These are phyloP conservation scores for Ostrea denselamellosa DNA, from an alignment of 1,140 invertebrate species.

Conservation along the genomic window DNA sequence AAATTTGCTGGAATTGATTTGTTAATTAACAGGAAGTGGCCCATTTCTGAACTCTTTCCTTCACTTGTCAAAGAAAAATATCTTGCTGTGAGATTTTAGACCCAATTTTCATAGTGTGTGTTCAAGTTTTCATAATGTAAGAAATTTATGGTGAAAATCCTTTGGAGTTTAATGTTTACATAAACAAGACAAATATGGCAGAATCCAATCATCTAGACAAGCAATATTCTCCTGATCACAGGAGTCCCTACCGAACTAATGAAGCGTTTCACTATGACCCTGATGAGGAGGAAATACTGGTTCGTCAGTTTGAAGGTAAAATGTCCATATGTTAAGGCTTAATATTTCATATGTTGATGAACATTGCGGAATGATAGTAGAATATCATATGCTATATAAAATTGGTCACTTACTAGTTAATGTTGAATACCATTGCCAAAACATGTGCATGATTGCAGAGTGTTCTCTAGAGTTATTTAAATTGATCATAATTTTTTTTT, in stretches of 20 bases:
- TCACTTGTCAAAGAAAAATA: slow-evolving; percentile 23
- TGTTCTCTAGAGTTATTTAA: too few relatives aligned
- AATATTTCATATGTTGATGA: not conserved
- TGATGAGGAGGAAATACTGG: not conserved
- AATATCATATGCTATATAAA: too few relatives aligned
- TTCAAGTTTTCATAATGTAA: not conserved
- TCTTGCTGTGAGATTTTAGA: slow-evolving; percentile 3
- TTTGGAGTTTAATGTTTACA: not conserved
- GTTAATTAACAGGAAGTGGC: slow-evolving; percentile 22
- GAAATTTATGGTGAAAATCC: not conserved
- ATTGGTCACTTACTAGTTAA: too few relatives aligned
- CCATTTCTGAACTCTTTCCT: slow-evolving; percentile 33
- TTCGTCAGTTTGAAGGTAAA: slow-evolving; percentile 4
- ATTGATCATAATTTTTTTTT: too few relatives aligned
- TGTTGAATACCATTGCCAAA: too few relatives aligned
- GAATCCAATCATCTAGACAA: not conserved
- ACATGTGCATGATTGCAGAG: too few relatives aligned
- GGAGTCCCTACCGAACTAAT: not conserved
- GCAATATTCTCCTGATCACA: slow-evolving; percentile 26
- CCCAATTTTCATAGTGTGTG: not conserved
- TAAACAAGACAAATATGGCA: not conserved
- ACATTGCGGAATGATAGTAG: not conserved
- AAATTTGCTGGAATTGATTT: slow-evolving; percentile 20
- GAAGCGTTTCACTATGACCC: slow-evolving; percentile 22
- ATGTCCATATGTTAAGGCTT: not conserved